These are phyloP conservation scores for Pentamera pediparva DNA, from an alignment of 53 echinoderm and acorn worm species.

Conservation along the genomic window DNA sequence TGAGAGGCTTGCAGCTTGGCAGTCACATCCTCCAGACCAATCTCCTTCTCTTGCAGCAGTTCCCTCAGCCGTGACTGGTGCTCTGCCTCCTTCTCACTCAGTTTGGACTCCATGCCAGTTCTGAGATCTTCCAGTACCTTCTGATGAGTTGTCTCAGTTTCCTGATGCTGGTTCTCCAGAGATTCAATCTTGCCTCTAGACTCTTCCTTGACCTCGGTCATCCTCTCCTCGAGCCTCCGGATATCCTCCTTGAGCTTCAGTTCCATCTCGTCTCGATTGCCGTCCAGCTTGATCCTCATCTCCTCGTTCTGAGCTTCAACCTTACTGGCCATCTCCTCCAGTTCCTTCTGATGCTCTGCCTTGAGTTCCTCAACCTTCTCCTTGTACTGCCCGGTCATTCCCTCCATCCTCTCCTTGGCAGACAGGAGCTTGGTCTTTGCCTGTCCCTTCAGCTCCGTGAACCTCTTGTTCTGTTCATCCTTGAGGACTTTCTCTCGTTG, in stretches of 20 bases:
- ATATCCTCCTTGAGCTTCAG: constrained; percentile 33
- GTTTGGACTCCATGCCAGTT: constrained; percentile 46
- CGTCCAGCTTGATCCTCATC: constrained; percentile 28
- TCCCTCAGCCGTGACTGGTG: constrained; percentile 73
- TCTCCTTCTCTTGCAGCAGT: constrained; percentile 77
- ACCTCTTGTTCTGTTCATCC: constrained; percentile 36
- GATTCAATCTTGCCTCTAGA: constrained; percentile 29
- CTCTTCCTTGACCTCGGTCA: constrained; percentile 39
- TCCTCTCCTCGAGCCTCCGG: constrained; percentile 21
- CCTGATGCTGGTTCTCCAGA: constrained; percentile 40
- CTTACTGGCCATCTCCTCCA: constrained; percentile 1
- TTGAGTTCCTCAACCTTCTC: constrained; percentile 12
- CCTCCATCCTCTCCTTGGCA: constrained; percentile 24
- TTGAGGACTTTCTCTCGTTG: constrained; percentile 58
- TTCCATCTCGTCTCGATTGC: constrained; percentile 30
- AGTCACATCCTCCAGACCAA: constrained; percentile 74
- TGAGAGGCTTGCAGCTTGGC: constrained; percentile 69
- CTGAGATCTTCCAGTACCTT: constrained; percentile 43
- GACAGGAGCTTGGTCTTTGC: constrained; percentile 82
- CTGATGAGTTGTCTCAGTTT: constrained; percentile 43
- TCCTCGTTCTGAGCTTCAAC: constrained; percentile 11
- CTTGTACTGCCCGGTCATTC: neutral
- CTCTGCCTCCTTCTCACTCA: constrained; percentile 66
- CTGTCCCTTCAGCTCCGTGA: constrained; percentile 65
- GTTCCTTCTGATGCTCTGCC: constrained; percentile 25